These are phyloP conservation scores for Linnaemya vulpina DNA, from an alignment of 2,888 invertebrate species.

Conservation along the genomic window DNA sequence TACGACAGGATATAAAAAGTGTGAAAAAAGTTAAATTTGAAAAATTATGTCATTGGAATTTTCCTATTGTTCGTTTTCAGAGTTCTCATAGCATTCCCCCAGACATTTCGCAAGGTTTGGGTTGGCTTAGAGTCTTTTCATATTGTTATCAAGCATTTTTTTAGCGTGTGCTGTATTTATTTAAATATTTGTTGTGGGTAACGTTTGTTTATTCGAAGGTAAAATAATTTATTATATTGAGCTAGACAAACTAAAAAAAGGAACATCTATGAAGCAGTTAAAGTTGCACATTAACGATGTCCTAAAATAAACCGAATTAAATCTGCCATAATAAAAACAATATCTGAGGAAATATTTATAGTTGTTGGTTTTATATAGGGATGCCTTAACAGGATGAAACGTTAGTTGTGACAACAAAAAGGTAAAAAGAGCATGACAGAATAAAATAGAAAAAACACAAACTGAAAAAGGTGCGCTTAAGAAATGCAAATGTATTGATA, in stretches of 20 bases:
- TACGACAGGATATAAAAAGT: too few relatives aligned
- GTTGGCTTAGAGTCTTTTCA: neutral
- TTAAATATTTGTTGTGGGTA: neutral
- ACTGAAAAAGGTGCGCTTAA: neutral
- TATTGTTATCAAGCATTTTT: neutral
- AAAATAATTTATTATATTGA: neutral
- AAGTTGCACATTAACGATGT: neutral
- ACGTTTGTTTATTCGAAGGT: neutral
- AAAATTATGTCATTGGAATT: too few relatives aligned
- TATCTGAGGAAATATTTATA: conserved; percentile 1
- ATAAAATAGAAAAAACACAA: neutral
- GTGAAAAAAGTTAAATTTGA: too few relatives aligned
- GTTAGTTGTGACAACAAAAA: conserved; percentile 9
- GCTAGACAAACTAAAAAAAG: neutral
- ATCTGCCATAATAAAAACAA: neutral
- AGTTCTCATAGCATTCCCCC: too few relatives aligned
- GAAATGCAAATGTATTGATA: neutral
- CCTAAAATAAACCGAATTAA: conserved; percentile 1
- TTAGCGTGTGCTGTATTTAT: neutral
- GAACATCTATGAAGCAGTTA: neutral
- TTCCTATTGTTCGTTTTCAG: too few relatives aligned
- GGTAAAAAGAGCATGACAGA: neutral
- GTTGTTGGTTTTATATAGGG: conserved; percentile 1
- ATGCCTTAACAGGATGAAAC: conserved; percentile 14
- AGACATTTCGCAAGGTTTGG: neutral